phyloP scores from a whole-genome alignment of 2,797 vertebrate genomes.

The Nannoperca obscura region DNA sequence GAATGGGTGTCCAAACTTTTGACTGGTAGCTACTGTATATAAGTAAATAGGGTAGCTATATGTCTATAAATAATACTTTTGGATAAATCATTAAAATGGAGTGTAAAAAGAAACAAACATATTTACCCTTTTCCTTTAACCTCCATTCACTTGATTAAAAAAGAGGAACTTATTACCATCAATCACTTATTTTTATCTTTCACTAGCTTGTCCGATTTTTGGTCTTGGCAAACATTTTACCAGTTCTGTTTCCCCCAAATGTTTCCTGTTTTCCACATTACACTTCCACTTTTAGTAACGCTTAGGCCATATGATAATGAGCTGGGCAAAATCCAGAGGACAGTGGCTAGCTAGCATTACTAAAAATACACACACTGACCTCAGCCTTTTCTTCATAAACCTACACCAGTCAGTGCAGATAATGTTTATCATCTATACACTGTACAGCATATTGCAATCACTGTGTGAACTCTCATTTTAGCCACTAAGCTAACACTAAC shows the following conservation, averaged over 20 bases:
- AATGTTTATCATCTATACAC: neutral
- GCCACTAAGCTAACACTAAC: neutral
- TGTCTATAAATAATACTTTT: neutral
- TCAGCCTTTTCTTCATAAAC: no score
- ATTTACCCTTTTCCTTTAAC: neutral
- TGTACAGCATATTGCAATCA: neutral
- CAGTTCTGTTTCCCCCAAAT: neutral
- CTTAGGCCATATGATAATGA: neutral
- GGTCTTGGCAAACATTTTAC: neutral
- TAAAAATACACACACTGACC: no score
- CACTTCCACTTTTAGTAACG: neutral
- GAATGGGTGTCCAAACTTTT: no score
- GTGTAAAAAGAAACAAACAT: neutral
- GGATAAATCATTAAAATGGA: neutral
- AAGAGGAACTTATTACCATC: neutral
- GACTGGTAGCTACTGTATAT: no score
- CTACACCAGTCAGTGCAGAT: neutral
- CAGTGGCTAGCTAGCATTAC: neutral
- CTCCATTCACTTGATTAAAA: neutral
- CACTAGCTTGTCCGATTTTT: neutral
- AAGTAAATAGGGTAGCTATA: no score
- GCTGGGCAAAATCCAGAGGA: neutral
- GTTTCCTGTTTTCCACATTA: neutral
- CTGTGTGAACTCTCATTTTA: neutral
- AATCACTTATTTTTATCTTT: neutral